Conservation (phyloP, 2,888 invertebrate species). For the Ornithoptera alexandrae region DNA sequence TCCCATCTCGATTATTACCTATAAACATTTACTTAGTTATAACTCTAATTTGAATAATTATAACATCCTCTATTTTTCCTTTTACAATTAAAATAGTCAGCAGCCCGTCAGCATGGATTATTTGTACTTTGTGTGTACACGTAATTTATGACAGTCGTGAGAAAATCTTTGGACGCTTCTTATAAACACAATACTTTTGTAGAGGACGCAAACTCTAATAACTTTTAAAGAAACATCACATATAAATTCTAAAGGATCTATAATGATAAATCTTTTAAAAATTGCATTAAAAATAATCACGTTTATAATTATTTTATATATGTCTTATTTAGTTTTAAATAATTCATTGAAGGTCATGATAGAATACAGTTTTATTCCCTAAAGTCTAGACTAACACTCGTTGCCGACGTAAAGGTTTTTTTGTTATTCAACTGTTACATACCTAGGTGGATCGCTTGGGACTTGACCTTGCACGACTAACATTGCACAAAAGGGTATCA, state of each 20-base stretch:
- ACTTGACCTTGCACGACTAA: slow-evolving; percentile 46
- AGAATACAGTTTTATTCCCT: background rate
- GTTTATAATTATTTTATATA: too few species aligned
- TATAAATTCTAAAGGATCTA: background rate
- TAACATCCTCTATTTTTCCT: background rate
- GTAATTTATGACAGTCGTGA: slow-evolving; percentile 51
- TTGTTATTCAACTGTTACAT: slow-evolving; percentile 48
- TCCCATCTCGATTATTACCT: too few species aligned
- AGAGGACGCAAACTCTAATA: slow-evolving; percentile 66
- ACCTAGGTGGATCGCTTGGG: slow-evolving; percentile 38
- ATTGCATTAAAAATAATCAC: background rate
- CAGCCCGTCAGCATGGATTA: slow-evolving; percentile 17
- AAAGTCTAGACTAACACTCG: slow-evolving; percentile 13
- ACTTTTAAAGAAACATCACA: slow-evolving; percentile 49
- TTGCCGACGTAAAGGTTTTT: slow-evolving; percentile 32
- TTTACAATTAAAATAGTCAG: background rate
- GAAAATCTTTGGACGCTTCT: slow-evolving; percentile 62
- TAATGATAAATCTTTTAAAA: background rate
- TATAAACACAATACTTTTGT: slow-evolving; percentile 49
- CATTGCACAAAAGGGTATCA: slow-evolving; percentile 34
- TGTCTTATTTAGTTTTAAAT: background rate
- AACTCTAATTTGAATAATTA: too few species aligned
- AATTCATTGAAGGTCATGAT: background rate
- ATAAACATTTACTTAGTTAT: too few species aligned
- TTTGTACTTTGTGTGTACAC: slow-evolving; percentile 51